A percentile compares a stretch with the other conserved stretches of the same genome.
Evolutionary conservation across 23 tunicate genomes (phyloP).

Genomic region (Trididemnum nubilum): DNA sequence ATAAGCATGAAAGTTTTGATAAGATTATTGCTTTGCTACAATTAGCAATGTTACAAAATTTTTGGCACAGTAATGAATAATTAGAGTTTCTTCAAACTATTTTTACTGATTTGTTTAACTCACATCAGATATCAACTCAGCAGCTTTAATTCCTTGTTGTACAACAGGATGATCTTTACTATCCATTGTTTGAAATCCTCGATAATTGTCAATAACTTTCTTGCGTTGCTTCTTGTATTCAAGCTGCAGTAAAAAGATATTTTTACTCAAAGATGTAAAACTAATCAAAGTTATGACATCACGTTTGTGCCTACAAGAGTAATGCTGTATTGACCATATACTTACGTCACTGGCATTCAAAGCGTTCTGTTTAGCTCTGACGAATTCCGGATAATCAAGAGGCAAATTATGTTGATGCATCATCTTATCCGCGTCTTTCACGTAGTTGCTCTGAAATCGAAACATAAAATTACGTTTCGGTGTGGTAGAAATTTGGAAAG

Average conservation of each 20-base stretch:
- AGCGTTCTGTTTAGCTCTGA: slow-evolving; percentile 80
- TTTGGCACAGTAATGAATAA: too few relatives aligned
- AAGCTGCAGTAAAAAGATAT: slow-evolving; percentile 10
- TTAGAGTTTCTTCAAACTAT: too few relatives aligned
- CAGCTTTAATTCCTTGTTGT: slow-evolving; percentile 92
- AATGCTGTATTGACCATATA: not conserved
- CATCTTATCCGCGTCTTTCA: slow-evolving; percentile 79
- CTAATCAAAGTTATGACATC: too few relatives aligned
- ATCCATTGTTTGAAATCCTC: slow-evolving; percentile 94
- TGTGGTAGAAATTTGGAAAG: too few relatives aligned
- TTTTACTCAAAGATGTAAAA: not conserved
- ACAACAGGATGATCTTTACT: slow-evolving; percentile 88
- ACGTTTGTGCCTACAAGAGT: too few relatives aligned
- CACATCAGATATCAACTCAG: slow-evolving; percentile 87
- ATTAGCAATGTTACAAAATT: too few relatives aligned
- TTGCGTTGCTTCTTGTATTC: slow-evolving; percentile 77
- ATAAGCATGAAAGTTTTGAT: too few relatives aligned
- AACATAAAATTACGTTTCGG: not conserved
- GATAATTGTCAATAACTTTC: slow-evolving; percentile 67
- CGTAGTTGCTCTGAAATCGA: slow-evolving; percentile 60
- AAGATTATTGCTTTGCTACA: too few relatives aligned
- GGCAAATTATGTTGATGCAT: slow-evolving; percentile 90
- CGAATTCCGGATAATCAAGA: slow-evolving; percentile 88
- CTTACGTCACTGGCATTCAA: slow-evolving; percentile 85
- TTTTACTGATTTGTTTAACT: too few relatives aligned